Conservation (phyloP, 2,797 vertebrate species). For the Moxostoma hubbsi region DNA sequence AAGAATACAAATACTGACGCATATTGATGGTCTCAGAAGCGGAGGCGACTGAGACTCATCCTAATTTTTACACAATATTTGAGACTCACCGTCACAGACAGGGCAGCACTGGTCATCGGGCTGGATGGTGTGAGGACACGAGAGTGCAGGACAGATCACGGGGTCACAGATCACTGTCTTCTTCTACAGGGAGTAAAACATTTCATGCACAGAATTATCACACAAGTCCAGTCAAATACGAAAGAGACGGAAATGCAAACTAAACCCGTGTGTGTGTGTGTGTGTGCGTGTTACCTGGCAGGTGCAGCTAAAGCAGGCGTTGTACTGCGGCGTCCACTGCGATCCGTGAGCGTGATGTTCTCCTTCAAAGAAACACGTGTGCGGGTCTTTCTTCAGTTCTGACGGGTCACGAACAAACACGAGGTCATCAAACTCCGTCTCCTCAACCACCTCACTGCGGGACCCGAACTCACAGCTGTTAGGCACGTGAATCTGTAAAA, state of each 20-base stretch:
- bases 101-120: slow-evolving; percentile 88
- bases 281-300: slow-evolving; percentile 82
- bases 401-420: slow-evolving; percentile 73
- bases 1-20: too few species aligned
- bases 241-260: too few species aligned
- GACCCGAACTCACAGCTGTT: slow-evolving; percentile 85
- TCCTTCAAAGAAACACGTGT: slow-evolving; percentile 93
- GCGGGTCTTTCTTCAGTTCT: slow-evolving; percentile 86
- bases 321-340: slow-evolving; percentile 91
- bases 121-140: slow-evolving; percentile 84
- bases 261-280: too few species aligned
- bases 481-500: slow-evolving; percentile 84
- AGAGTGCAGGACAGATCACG: slow-evolving; percentile 86
- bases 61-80: too few species aligned
- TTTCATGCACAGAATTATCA: accelerated
- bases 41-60: too few species aligned
- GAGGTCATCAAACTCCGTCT: slow-evolving; percentile 73
- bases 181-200: slow-evolving; percentile 74
- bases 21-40: too few species aligned
- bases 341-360: slow-evolving; percentile 87
- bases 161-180: slow-evolving; percentile 96
- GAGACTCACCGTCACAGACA: slow-evolving; percentile 83
- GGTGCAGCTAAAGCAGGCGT: slow-evolving; percentile 92
- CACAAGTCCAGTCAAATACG: neutral
- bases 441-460: slow-evolving; percentile 65